A percentile compares a stretch with the other conserved stretches of the same genome.
These are phyloP conservation scores for Procambarus virginalis DNA, from an alignment of 1,140 invertebrate genomes.

Conservation along the genomic window DNA sequence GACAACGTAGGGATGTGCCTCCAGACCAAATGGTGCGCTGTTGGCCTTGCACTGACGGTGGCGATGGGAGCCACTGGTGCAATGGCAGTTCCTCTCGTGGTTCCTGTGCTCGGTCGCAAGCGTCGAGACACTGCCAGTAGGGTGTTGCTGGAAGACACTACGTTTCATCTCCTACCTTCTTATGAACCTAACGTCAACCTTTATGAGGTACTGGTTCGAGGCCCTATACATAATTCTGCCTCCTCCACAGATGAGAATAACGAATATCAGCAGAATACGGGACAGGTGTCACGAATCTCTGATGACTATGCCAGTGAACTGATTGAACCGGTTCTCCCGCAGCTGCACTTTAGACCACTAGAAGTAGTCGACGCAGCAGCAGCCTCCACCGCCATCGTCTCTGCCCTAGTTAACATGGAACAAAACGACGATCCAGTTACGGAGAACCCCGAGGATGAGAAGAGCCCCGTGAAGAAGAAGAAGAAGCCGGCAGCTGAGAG, in stretches of 20 bases:
- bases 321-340: background rate
- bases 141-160: background rate
- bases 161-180: background rate
- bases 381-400: background rate
- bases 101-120: slow-evolving; percentile 25
- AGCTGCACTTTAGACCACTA: background rate
- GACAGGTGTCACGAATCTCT: background rate
- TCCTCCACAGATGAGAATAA: too few species aligned
- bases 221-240: too few species aligned
- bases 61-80: slow-evolving; percentile 30
- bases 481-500: too few species aligned
- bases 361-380: background rate
- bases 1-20: slow-evolving; percentile 18
- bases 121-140: background rate
- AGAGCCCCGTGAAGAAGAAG: background rate
- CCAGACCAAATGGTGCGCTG: slow-evolving; percentile 30
- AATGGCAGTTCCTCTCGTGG: slow-evolving; percentile 38
- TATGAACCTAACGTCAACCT: background rate
- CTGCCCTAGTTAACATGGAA: background rate
- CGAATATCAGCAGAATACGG: background rate
- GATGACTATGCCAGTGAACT: background rate
- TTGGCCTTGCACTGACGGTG: slow-evolving; percentile 48
- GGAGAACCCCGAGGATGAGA: background rate
- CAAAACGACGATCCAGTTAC: background rate
- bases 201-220: background rate